These are phyloP conservation scores for Nixonia krombeini DNA, from an alignment of 1,140 invertebrate genomes.

Conservation along the genomic window DNA sequence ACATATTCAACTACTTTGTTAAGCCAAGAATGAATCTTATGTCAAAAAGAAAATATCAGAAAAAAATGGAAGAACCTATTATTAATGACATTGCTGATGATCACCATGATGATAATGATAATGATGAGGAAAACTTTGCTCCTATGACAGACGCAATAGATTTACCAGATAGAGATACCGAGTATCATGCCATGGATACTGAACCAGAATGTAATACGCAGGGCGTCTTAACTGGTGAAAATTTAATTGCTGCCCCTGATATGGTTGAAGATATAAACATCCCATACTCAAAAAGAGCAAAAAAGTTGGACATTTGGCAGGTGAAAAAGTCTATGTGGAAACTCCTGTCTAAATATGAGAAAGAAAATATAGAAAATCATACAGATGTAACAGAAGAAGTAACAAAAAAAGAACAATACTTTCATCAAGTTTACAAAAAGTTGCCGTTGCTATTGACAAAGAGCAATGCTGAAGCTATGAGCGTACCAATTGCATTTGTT, in stretches of 20 bases:
- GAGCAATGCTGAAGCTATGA: slow-evolving; percentile 78
- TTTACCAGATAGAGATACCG: slow-evolving; percentile 40
- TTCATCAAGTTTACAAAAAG: slow-evolving; percentile 73
- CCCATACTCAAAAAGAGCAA: slow-evolving; percentile 81
- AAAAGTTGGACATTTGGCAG: slow-evolving; percentile 85
- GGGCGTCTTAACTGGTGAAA: slow-evolving; percentile 67
- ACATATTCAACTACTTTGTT: too few relatives aligned
- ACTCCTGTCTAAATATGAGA: slow-evolving; percentile 62
- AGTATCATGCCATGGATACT: slow-evolving; percentile 61
- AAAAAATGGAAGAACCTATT: slow-evolving; percentile 69
- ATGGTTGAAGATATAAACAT: slow-evolving; percentile 76
- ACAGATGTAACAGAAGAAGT: slow-evolving; percentile 18
- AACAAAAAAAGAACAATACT: slow-evolving; percentile 45
- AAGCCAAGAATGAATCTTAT: slow-evolving; percentile 17
- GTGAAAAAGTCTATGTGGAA: slow-evolving; percentile 82
- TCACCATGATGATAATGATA: slow-evolving; percentile 60
- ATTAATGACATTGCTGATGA: slow-evolving; percentile 65
- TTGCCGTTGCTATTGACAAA: slow-evolving; percentile 75
- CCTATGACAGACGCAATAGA: slow-evolving; percentile 30
- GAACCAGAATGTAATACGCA: slow-evolving; percentile 65
- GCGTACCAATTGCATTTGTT: slow-evolving; percentile 80
- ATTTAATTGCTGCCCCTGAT: slow-evolving; percentile 74
- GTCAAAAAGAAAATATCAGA: slow-evolving; percentile 19
- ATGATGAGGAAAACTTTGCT: slow-evolving; percentile 51
- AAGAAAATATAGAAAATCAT: slow-evolving; percentile 58